Percentiles rank a stretch among this genome's conserved stretches.
phyloP scores from a whole-genome alignment of 1,140 invertebrate species.

The Cherax destructor region DNA sequence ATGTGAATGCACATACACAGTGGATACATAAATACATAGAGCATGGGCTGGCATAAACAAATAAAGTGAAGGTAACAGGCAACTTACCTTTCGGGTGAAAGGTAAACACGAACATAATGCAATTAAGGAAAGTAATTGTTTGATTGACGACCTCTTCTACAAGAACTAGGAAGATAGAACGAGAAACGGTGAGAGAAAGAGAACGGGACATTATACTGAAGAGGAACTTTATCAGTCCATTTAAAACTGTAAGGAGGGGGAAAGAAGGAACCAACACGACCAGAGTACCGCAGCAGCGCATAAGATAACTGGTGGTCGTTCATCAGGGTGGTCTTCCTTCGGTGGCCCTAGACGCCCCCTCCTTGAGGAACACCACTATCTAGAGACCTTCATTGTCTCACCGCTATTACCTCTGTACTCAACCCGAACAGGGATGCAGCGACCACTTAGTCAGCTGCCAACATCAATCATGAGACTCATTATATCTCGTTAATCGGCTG shows the following conservation, averaged over 20 bases:
- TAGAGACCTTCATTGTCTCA: neutral
- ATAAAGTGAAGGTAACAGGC: too few relatives aligned
- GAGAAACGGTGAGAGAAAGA: neutral
- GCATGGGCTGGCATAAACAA: too few relatives aligned
- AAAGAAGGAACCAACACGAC: too few relatives aligned
- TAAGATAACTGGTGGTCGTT: neutral
- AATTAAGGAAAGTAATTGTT: too few relatives aligned
- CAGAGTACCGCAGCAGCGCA: too few relatives aligned
- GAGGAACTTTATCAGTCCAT: too few relatives aligned
- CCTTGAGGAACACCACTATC: neutral
- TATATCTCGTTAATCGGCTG: neutral
- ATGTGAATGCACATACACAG: too few relatives aligned
- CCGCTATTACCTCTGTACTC: neutral
- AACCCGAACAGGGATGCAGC: neutral
- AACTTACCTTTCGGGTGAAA: too few relatives aligned
- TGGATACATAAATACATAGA: too few relatives aligned
- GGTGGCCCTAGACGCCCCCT: neutral
- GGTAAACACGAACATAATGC: too few relatives aligned
- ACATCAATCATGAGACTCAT: neutral
- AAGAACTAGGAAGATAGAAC: neutral
- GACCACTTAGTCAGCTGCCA: neutral
- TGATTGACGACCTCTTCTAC: too few relatives aligned
- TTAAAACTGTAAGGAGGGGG: too few relatives aligned
- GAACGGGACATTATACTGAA: neutral
- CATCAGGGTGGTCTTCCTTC: neutral